Evolutionary conservation across 2,797 vertebrate species (phyloP), one percentile per base, ranked within the genome.

Genomic region (Sebastes itinus): DNA sequence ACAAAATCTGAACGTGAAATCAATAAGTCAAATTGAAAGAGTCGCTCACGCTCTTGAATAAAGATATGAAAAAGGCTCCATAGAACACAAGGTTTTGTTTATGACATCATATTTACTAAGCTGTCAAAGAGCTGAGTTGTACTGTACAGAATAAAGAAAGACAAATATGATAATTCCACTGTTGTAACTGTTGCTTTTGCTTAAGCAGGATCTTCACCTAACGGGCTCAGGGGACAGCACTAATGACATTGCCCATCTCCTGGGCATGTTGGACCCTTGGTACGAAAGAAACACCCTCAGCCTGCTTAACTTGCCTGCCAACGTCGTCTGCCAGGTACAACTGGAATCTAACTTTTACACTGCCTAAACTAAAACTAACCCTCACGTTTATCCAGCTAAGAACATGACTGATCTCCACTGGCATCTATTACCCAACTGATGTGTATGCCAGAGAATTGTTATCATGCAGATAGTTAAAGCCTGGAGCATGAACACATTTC

Each of bases 201-300:
- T 84, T 7, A 6, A 46, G 28, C 84, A 96, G 95, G 94, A 93
- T 35, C 69, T 88, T 9, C 78, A 72, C 46, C 56, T 23, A 27
- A 38, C 11, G 6, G 78, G 56, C 33, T 33, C 65, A 32, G 96
- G 96, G 72, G 93, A 95, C 94, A 99, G 97, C 89, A 98, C 98
- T 77, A 99, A 97, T 0, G 97, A 99, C 86, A 97, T 99, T 46
- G 98, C 97, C 65, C 95, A 94, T 83, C 98, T 99, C 87, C 95
- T 99, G 0, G 98, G 98, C 35, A 97, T 98, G 97, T 91, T 99
- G 89, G 98, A 99, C 85, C 98, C 98, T 16, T 99, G 98, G 98
- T 99, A 99, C 54, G 96, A 99, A 87, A 96, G 98, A 74, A 99
- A 99, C 7, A 96, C 97, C 30, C 96, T 97, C 20, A 97, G 96